These are phyloP conservation scores for Zoanthus sansibaricus DNA, from an alignment of 92 coral and sea anemone genomes.

Conservation along the genomic window DNA sequence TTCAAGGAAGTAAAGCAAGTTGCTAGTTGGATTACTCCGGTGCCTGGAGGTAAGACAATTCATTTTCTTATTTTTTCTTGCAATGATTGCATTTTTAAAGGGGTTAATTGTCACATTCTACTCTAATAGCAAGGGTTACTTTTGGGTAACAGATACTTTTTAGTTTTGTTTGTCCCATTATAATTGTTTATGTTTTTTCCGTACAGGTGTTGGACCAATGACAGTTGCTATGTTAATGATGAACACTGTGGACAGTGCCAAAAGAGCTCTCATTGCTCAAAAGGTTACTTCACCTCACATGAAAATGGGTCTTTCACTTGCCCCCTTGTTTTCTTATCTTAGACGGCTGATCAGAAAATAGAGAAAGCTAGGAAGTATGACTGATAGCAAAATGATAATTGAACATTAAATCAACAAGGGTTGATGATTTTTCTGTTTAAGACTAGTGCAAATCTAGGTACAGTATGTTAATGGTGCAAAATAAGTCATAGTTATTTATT, in stretches of 20 bases:
- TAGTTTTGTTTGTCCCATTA: too few relatives aligned
- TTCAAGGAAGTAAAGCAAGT: conserved; percentile 79
- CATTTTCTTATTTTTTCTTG: background rate
- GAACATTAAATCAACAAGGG: background rate
- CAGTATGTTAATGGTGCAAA: background rate
- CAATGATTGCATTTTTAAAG: too few relatives aligned
- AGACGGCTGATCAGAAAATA: conserved; percentile 78
- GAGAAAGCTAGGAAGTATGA: background rate
- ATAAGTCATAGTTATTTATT: background rate
- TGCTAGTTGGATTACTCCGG: conserved; percentile 99
- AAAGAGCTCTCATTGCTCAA: conserved; percentile 85
- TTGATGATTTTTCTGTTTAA: background rate
- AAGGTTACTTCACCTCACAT: conserved; percentile 85
- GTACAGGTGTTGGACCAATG: conserved; percentile 99
- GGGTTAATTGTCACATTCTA: too few relatives aligned
- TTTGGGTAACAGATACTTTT: too few relatives aligned
- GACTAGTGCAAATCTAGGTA: background rate
- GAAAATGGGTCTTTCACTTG: conserved; percentile 94
- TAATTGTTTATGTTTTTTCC: background rate
- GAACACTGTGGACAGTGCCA: conserved; percentile 98
- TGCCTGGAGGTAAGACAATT: conserved; percentile 90
- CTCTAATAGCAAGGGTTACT: too few relatives aligned
- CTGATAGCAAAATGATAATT: background rate
- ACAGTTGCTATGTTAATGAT: conserved; percentile 99
- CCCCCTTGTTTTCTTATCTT: conserved; percentile 86